These are phyloP conservation scores for Euschistus heros DNA, from an alignment of 1,140 invertebrate species.

Conservation along the genomic window DNA sequence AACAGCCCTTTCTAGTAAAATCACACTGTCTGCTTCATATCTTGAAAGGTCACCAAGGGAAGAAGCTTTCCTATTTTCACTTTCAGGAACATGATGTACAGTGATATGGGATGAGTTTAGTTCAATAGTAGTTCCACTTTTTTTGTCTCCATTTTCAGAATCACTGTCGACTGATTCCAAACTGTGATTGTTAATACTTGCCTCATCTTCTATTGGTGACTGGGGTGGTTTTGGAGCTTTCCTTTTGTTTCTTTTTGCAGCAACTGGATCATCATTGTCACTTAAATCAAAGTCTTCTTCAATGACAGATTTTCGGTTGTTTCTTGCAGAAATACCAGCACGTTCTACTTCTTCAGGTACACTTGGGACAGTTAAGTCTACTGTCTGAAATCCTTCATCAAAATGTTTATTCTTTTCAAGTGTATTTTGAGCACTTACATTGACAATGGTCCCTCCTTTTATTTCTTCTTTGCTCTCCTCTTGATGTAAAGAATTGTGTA, in stretches of 20 bases:
- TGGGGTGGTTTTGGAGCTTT: constrained; percentile 51
- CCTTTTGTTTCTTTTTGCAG: constrained; percentile 52
- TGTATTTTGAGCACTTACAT: constrained; percentile 5
- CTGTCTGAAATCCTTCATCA: constrained; percentile 18
- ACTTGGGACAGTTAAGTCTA: constrained; percentile 38
- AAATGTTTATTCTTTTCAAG: constrained; percentile 11
- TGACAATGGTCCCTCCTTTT: constrained; percentile 22
- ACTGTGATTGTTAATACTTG: constrained; percentile 21
- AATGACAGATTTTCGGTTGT: constrained; percentile 44
- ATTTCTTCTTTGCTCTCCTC: constrained; percentile 22
- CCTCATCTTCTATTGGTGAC: constrained; percentile 5
- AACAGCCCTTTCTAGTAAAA: constrained; percentile 62
- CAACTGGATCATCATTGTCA: constrained; percentile 17
- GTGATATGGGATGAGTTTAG: constrained; percentile 61
- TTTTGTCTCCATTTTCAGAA: constrained; percentile 34
- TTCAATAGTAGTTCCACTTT: constrained; percentile 44
- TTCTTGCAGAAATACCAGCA: constrained; percentile 53
- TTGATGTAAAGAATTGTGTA: constrained; percentile 26
- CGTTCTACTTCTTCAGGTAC: constrained; percentile 57
- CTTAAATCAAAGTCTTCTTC: constrained; percentile 29
- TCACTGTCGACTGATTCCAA: constrained; percentile 37
- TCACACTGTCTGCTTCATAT: constrained; percentile 44
- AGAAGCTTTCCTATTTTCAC: constrained; percentile 60
- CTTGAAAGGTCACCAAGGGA: constrained; percentile 69
- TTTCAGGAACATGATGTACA: constrained; percentile 51